Conservation (phyloP, 92 coral and sea anemone species). For the Virgularia gustaviana region DNA sequence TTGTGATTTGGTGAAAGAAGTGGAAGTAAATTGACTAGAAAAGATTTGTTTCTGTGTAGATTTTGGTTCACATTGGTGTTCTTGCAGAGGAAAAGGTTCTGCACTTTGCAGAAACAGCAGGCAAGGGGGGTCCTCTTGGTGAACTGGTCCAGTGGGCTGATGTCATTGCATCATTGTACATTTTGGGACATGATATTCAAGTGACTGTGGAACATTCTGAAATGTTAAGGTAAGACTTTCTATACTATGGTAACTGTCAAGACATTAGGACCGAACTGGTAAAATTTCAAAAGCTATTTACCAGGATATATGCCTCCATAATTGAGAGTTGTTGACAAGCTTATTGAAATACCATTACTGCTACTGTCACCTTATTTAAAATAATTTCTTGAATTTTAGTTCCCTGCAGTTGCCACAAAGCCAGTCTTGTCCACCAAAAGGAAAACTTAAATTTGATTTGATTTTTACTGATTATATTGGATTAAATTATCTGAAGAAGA, state of each 20-base stretch:
- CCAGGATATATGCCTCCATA: too few relatives aligned
- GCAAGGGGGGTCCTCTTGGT: conserved; percentile 89
- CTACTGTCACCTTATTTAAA: not conserved
- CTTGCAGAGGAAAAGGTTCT: conserved; percentile 62
- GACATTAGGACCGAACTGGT: too few relatives aligned
- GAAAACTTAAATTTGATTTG: conserved; percentile 58
- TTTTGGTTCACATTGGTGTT: conserved; percentile 81
- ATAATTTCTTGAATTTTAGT: conserved; percentile 20
- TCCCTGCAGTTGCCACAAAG: conserved; percentile 33
- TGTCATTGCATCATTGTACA: conserved; percentile 67
- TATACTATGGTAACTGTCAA: too few relatives aligned
- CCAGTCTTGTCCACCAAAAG: conserved; percentile 63
- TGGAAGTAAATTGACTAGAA: too few relatives aligned
- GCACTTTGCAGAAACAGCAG: conserved; percentile 82
- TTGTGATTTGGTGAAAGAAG: too few relatives aligned
- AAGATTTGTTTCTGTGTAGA: conserved; percentile 57
- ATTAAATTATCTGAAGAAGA: conserved; percentile 55
- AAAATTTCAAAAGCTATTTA: too few relatives aligned
- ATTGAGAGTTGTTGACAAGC: not conserved
- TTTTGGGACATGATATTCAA: conserved; percentile 82
- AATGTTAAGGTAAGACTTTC: conserved; percentile 59
- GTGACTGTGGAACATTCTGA: conserved; percentile 65
- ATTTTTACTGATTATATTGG: conserved; percentile 89
- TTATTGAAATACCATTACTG: not conserved
- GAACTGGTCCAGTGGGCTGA: conserved; percentile 98